These are phyloP conservation scores for Chelmon rostratus DNA, from an alignment of 2,797 vertebrate species.

Conservation along the genomic window DNA sequence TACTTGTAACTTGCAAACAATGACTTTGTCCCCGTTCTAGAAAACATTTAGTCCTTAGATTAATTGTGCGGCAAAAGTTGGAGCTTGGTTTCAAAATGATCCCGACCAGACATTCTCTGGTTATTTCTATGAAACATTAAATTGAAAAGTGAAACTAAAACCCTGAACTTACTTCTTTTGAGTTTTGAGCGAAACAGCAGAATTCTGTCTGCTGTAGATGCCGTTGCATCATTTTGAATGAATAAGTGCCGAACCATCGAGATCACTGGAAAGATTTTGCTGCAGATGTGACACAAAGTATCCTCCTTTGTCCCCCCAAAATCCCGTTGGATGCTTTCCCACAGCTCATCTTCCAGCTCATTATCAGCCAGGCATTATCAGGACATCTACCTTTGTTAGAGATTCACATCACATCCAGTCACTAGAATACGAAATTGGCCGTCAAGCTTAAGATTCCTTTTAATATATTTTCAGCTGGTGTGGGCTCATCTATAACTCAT, in stretches of 20 bases:
- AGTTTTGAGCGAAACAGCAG: neutral
- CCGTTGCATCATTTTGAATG: conserved; percentile 3
- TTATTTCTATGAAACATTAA: neutral
- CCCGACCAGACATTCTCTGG: neutral
- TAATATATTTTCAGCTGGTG: conserved; percentile 42
- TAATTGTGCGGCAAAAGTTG: neutral
- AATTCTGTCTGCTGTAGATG: neutral
- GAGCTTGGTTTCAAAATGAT: neutral
- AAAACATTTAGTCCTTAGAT: neutral
- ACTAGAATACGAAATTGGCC: conserved; percentile 13
- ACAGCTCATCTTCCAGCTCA: conserved; percentile 7
- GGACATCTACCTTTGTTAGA: neutral
- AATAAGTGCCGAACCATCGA: neutral
- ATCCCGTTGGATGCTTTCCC: conserved; percentile 5
- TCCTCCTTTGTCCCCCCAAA: neutral
- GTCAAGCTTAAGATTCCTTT: conserved; percentile 44
- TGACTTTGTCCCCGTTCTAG: neutral
- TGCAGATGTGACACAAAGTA: neutral
- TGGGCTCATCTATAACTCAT: conserved; percentile 55
- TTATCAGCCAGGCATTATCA: conserved; percentile 9
- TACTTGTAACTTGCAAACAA: neutral
- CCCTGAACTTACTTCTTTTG: neutral
- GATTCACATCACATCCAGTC: conserved; percentile 16
- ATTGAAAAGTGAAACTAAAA: neutral
- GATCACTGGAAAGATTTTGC: neutral